These are phyloP conservation scores for Takifugu ocellatus DNA, from an alignment of 2,797 vertebrate genomes.

Conservation along the genomic window DNA sequence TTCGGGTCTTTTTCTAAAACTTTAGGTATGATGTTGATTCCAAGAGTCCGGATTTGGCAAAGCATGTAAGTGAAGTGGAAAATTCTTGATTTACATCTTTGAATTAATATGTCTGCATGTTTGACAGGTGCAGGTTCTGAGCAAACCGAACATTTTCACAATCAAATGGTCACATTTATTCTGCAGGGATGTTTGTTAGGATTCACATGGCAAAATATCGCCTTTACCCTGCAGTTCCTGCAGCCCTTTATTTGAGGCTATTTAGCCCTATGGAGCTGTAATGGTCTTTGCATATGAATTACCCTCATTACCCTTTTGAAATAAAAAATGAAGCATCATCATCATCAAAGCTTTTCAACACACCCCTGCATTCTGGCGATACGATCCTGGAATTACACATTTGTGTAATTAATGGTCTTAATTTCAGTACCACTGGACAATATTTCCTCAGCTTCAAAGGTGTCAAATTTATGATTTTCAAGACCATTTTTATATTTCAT, in stretches of 20 bases:
- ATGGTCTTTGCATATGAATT: slow-evolving; percentile 48
- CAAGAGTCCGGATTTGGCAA: slow-evolving; percentile 92
- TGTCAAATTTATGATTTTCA: too few species aligned
- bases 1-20: slow-evolving; percentile 44
- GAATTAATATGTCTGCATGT: slow-evolving; percentile 42
- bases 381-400: too few species aligned
- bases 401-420: too few species aligned
- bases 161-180: slow-evolving; percentile 54
- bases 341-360: slow-evolving; percentile 61
- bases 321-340: slow-evolving; percentile 50
- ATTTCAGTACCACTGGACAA: too few species aligned
- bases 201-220: slow-evolving; percentile 26
- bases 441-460: too few species aligned
- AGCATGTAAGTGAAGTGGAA: slow-evolving; percentile 84
- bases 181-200: slow-evolving; percentile 24
- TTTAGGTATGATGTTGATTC: slow-evolving; percentile 93
- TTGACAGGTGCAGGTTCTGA: slow-evolving; percentile 55
- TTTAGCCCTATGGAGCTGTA: slow-evolving; percentile 27
- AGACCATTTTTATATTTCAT: too few species aligned
- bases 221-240: slow-evolving; percentile 13
- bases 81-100: background rate
- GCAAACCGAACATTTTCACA: slow-evolving; percentile 54
- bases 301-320: slow-evolving; percentile 32
- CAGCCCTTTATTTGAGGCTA: slow-evolving; percentile 19
- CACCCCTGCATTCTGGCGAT: slow-evolving; percentile 14